phyloP scores from a whole-genome alignment of 2,888 invertebrate species.

The Entomobrya proxima region DNA sequence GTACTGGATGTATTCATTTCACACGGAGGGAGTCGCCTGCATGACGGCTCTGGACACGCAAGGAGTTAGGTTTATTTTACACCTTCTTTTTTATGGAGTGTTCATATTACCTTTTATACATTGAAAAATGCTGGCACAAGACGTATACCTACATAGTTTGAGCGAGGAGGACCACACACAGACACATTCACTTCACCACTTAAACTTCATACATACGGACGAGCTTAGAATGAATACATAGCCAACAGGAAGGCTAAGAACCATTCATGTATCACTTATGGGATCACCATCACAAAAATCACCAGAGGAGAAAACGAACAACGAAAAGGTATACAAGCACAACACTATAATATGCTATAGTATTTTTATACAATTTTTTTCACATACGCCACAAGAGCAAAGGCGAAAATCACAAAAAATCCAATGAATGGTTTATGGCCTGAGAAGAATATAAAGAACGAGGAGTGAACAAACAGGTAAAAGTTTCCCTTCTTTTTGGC shows the following conservation, averaged over 20 bases:
- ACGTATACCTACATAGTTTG: background rate
- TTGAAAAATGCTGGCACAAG: slow-evolving; percentile 24
- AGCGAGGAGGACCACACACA: background rate
- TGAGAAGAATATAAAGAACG: slow-evolving; percentile 33
- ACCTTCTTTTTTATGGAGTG: slow-evolving; percentile 33
- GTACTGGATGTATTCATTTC: slow-evolving; percentile 18
- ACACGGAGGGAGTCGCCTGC: background rate
- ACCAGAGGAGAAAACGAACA: background rate
- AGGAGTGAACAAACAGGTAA: slow-evolving; percentile 25
- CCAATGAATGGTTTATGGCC: slow-evolving; percentile 64
- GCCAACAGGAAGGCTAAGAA: background rate
- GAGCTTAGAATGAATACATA: background rate
- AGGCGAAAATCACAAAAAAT: background rate
- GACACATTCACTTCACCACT: background rate
- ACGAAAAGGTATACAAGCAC: slow-evolving; percentile 1
- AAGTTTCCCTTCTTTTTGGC: slow-evolving; percentile 36
- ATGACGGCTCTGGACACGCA: background rate
- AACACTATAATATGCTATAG: too few species aligned
- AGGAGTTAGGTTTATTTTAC: background rate
- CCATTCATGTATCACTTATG: slow-evolving; percentile 39
- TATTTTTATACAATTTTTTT: slow-evolving; percentile 10
- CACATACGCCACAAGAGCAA: background rate
- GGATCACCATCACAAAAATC: slow-evolving; percentile 45
- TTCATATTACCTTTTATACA: slow-evolving; percentile 37
- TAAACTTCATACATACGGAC: background rate